phyloP scores from a whole-genome alignment of 1,140 invertebrate species.

The Carcinoscorpius rotundicauda region DNA sequence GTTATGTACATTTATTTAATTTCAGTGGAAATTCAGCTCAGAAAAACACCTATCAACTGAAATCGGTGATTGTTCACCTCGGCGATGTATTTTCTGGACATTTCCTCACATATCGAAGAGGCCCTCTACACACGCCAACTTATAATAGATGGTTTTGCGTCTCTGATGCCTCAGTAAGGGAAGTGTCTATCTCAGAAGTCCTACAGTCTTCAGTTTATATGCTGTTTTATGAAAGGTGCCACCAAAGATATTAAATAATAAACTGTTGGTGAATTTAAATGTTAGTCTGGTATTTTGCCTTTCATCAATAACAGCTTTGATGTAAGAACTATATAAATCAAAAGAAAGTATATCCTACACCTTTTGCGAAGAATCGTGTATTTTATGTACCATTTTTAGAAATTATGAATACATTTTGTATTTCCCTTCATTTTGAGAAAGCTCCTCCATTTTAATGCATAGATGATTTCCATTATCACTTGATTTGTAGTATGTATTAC shows the following conservation, averaged over 20 bases:
- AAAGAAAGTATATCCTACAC: too few relatives aligned
- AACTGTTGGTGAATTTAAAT: not conserved
- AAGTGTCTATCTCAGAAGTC: constrained; percentile 32
- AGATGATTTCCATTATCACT: too few relatives aligned
- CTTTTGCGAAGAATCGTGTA: too few relatives aligned
- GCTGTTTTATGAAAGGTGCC: constrained; percentile 37
- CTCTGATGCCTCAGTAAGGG: constrained; percentile 35
- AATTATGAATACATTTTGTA: too few relatives aligned
- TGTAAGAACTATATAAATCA: too few relatives aligned
- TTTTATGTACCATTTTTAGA: too few relatives aligned
- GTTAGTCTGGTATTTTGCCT: not conserved
- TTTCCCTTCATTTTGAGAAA: too few relatives aligned
- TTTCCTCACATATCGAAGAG: constrained; percentile 79
- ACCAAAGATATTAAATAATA: constrained; percentile 11
- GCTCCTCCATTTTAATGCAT: too few relatives aligned
- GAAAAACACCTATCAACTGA: constrained; percentile 49
- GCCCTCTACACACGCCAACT: constrained; percentile 31
- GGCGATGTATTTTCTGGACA: constrained; percentile 76
- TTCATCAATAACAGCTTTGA: not conserved
- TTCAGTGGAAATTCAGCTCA: not conserved
- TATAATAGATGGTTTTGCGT: constrained; percentile 34
- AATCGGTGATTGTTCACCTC: constrained; percentile 75
- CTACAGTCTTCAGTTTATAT: constrained; percentile 37
- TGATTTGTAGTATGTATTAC: too few relatives aligned
- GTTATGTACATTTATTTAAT: not conserved